Evolutionary conservation across 35 echinoderm and acorn worm species (phyloP), one percentile per base, ranked within the genome.

Genomic region (Apostichopus japonicus): DNA sequence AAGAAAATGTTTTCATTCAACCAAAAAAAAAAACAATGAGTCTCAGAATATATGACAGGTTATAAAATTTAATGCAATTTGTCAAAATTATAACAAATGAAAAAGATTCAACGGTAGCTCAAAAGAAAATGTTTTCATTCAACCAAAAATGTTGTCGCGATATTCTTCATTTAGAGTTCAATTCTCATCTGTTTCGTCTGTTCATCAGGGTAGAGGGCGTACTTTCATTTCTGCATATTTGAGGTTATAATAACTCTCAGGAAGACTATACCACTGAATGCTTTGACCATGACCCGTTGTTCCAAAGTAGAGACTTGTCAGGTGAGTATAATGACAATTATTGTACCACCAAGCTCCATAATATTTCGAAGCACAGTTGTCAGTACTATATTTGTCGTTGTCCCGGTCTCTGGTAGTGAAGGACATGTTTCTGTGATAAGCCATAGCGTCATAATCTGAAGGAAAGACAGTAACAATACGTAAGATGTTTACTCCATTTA

Each of bases 351-450:
- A 81, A 27, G 27, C 79, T 19, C 79, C 79, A 51, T 81, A 33
- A 81, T 81, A 55, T 25, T 5, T 15, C 6, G 79, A 25, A 11
- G 5, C 79, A 81, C 79, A 81, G 54, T 55, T 81, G 6, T 33
- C n/a, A n/a, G n/a, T 17, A 17, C 21, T 55, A 11, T 24, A 6
- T 33, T 0, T 33, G 33, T 81, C 79, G 79, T 81, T 81, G 23
- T 81, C 79, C 27, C 79, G 5, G 79, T 81, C 79, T 51, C 22
- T 53, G 8, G 79, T 33, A 17, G 79, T 53, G 79, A 81, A 81
- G 10, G 79, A 81, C 79, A 81, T 33, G 24, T 81, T 82, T 82
- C n/a, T 82, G 25, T 82, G 54, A 82, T 27, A 33, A 82, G 24
- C 54, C 79, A 82, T 53, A 0, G 79, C 27, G 79, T 82, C 6